Conservation (phyloP, 2,113 vertebrate species). For the Diadophis punctatus region DNA sequence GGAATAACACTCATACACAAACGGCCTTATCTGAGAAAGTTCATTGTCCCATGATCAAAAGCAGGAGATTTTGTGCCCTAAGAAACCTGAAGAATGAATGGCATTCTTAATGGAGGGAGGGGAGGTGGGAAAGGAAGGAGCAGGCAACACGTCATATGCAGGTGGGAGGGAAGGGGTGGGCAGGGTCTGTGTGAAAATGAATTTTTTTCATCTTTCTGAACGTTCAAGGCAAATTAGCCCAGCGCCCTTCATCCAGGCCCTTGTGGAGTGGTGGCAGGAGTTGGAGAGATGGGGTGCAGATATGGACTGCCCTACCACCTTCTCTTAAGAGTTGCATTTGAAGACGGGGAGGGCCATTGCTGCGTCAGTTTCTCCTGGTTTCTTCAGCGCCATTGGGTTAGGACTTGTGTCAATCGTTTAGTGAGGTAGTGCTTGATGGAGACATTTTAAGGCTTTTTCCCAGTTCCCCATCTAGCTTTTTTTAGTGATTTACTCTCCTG, state of each 20-base stretch:
- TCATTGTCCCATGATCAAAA: slow-evolving; percentile 46
- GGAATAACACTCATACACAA: slow-evolving; percentile 61
- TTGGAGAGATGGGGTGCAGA: background rate
- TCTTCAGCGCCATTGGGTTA: slow-evolving; percentile 20
- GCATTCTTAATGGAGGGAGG: slow-evolving; percentile 45
- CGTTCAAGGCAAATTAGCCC: slow-evolving; percentile 4
- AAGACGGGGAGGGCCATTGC: slow-evolving; percentile 4
- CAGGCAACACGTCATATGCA: slow-evolving; percentile 1
- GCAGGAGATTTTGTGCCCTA: slow-evolving; percentile 39
- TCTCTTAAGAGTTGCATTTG: background rate
- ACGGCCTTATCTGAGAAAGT: slow-evolving; percentile 73
- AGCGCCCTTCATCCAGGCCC: slow-evolving; percentile 31
- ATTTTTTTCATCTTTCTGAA: slow-evolving; percentile 40
- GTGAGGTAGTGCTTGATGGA: background rate
- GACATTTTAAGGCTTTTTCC: slow-evolving; percentile 38
- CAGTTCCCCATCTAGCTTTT: rapidly evolving
- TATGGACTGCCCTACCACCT: rapidly evolving
- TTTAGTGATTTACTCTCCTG: background rate
- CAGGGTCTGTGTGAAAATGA: slow-evolving; percentile 37
- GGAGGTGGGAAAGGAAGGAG: slow-evolving; percentile 7
- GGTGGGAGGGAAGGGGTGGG: slow-evolving; percentile 29
- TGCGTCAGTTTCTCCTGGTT: slow-evolving; percentile 19
- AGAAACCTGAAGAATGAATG: slow-evolving; percentile 25
- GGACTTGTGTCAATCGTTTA: background rate
- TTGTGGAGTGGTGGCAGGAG: background rate